Conservation (phyloP, 2,888 invertebrate genomes). For the Orthonychiurus folsomi region DNA sequence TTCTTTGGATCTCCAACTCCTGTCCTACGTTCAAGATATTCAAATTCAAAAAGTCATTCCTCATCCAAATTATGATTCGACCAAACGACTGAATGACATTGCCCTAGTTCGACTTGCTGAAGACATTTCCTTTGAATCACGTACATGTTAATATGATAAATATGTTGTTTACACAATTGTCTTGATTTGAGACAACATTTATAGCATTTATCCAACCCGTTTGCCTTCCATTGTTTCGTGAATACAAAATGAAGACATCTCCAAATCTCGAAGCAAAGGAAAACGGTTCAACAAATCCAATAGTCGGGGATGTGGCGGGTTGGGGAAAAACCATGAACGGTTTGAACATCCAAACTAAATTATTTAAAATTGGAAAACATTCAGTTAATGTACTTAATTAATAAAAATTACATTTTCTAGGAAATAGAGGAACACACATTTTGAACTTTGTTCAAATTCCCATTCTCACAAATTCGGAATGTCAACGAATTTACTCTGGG, state of each 20-base stretch:
- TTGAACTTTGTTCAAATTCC: slow-evolving; percentile 19
- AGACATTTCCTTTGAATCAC: slow-evolving; percentile 21
- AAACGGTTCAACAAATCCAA: slow-evolving; percentile 13
- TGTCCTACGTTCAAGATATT: slow-evolving; percentile 20
- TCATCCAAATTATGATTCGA: slow-evolving; percentile 26
- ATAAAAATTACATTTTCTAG: no score
- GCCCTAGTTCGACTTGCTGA: slow-evolving; percentile 28
- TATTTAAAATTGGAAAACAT: slow-evolving; percentile 1
- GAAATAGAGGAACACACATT: slow-evolving; percentile 14
- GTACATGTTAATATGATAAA: slow-evolving; percentile 7
- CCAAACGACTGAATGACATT: slow-evolving; percentile 31
- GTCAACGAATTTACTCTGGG: slow-evolving; percentile 14
- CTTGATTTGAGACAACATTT: slow-evolving; percentile 6
- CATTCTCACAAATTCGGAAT: slow-evolving; percentile 20
- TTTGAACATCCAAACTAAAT: background rate
- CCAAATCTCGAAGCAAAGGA: background rate
- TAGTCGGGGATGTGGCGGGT: slow-evolving; percentile 28
- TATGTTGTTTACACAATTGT: background rate
- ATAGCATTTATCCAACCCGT: slow-evolving; percentile 27
- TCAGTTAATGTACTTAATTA: no score
- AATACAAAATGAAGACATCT: slow-evolving; percentile 19
- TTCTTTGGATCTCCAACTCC: slow-evolving; percentile 10
- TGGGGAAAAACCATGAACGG: slow-evolving; percentile 23
- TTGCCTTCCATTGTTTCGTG: slow-evolving; percentile 32
- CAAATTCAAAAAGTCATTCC: slow-evolving; percentile 26